These are phyloP conservation scores for Saturnia japonica DNA, from an alignment of 2,888 invertebrate species.

Conservation along the genomic window DNA sequence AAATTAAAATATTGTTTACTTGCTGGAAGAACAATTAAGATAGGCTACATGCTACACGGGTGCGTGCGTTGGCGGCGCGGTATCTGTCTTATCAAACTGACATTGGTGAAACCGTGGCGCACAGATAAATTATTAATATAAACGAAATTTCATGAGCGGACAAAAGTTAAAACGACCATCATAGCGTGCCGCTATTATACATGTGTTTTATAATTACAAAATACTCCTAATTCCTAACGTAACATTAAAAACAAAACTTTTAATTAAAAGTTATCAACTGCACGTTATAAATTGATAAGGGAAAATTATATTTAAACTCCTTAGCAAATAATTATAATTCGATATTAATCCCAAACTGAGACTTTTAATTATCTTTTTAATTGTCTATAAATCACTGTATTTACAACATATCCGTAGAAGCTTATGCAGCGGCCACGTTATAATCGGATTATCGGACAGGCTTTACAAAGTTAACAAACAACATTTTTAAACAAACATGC, in stretches of 20 bases:
- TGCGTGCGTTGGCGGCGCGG: too few species aligned
- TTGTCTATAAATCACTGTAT: not conserved
- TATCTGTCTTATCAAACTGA: too few species aligned
- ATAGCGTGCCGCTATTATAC: too few species aligned
- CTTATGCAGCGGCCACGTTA: slow-evolving; percentile 42
- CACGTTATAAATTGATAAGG: not conserved
- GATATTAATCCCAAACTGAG: not conserved
- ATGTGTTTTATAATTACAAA: not conserved
- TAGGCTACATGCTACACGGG: too few species aligned
- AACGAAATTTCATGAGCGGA: too few species aligned
- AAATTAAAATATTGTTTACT: too few species aligned
- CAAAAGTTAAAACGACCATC: too few species aligned
- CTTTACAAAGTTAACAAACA: slow-evolving; percentile 45
- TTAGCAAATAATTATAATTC: not conserved
- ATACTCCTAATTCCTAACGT: not conserved
- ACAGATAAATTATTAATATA: too few species aligned
- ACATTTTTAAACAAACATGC: slow-evolving; percentile 29
- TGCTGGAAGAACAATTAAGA: too few species aligned
- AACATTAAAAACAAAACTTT: not conserved
- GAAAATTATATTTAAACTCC: not conserved
- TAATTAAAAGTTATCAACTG: not conserved
- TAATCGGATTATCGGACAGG: slow-evolving; percentile 58
- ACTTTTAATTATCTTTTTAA: not conserved
- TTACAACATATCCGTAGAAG: slow-evolving; percentile 25
- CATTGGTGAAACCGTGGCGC: too few species aligned